Evolutionary conservation across 2,113 vertebrate genomes (phyloP).

Genomic region (Chlorodrepanis virens): DNA sequence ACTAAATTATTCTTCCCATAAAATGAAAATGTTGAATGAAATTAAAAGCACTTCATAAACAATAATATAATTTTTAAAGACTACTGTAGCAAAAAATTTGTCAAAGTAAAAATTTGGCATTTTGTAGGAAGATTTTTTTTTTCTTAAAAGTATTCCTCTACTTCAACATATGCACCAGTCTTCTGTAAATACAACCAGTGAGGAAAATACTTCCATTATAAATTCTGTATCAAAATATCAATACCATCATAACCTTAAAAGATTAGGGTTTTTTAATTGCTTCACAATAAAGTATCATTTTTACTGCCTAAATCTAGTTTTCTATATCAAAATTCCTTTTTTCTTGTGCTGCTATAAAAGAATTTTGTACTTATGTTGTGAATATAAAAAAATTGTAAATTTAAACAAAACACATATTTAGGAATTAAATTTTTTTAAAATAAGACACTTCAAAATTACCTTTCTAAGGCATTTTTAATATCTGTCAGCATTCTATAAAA

Average conservation of each 20-base stretch:
- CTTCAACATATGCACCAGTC: rapidly evolving
- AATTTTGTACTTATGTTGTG: background rate
- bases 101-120: background rate
- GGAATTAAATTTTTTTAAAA: background rate
- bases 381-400: background rate
- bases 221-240: background rate
- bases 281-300: background rate
- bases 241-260: background rate
- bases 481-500: background rate
- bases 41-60: background rate
- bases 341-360: background rate
- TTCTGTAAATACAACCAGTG: background rate
- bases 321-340: background rate
- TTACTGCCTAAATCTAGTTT: background rate
- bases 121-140: background rate
- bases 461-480: background rate
- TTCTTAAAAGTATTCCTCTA: background rate
- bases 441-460: background rate
- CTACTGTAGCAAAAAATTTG: background rate
- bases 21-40: background rate
- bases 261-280: background rate
- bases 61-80: background rate
- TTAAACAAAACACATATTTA: background rate
- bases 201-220: background rate
- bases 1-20: background rate